These are phyloP conservation scores for Cebidichthys violaceus DNA, from an alignment of 2,113 vertebrate species.

Conservation along the genomic window DNA sequence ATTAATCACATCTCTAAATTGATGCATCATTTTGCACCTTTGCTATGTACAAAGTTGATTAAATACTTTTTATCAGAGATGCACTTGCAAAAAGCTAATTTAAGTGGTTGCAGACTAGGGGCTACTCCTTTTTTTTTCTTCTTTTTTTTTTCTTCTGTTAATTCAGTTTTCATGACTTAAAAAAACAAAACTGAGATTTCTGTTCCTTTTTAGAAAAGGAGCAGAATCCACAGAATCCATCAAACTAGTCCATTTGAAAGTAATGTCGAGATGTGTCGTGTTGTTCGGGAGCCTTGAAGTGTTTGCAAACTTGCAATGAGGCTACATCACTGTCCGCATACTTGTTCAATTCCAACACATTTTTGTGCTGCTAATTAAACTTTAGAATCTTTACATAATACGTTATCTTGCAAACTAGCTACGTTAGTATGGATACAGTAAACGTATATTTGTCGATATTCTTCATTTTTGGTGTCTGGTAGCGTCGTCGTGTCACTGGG, in stretches of 20 bases:
- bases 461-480: slow-evolving; percentile 56
- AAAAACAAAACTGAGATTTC: slow-evolving; percentile 58
- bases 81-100: slow-evolving; percentile 71
- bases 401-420: slow-evolving; percentile 25
- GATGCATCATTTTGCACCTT: slow-evolving; percentile 81
- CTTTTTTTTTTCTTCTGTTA: neutral
- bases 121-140: slow-evolving; percentile 35
- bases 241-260: slow-evolving; percentile 37
- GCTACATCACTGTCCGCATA: slow-evolving; percentile 46
- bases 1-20: slow-evolving; percentile 71
- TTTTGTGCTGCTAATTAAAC: slow-evolving; percentile 55
- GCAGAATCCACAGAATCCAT: too few relatives aligned
- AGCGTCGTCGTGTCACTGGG: slow-evolving; percentile 77
- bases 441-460: slow-evolving; percentile 49
- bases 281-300: slow-evolving; percentile 44
- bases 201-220: slow-evolving; percentile 41
- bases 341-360: slow-evolving; percentile 37
- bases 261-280: slow-evolving; percentile 28
- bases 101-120: slow-evolving; percentile 43
- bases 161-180: slow-evolving; percentile 43
- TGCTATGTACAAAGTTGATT: slow-evolving; percentile 68
- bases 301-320: slow-evolving; percentile 44
- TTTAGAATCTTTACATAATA: slow-evolving; percentile 29
- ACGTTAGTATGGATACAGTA: slow-evolving; percentile 40
- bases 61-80: slow-evolving; percentile 66